Base-by-base conservation (phyloP, 64 coral and sea anemone species). In the Cladopsammia gracilis region DNA sequence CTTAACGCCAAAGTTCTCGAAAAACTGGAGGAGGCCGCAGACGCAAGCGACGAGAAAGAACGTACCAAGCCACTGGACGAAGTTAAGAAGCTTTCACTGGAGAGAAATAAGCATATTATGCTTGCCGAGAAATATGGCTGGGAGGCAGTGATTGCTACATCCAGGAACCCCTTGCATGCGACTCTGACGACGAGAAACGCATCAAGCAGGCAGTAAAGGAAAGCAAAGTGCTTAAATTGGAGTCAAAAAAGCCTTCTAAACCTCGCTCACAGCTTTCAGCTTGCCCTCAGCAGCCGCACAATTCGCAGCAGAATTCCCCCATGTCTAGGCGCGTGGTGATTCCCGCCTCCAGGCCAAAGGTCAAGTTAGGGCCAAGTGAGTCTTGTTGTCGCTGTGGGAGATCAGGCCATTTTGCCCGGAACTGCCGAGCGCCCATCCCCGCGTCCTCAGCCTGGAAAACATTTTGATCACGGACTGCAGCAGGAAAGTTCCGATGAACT, bases 81-180 rank as follows among this genome's bases (percentile, higher is more conserved):
- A 85, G 26, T 25, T 70, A 86, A 48, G 82, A 20, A 85, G 25
- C 62, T 85, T 1, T 65, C 64, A 43, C 15, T 65, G 23, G 81
- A 85, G 19, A 9, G 82, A 70, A 86, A 86, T 68, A 86, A 86
- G 19, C 82, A 54, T 25, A 87, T 87, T 71, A 49, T 87, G 67
- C 18, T 87, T n/a, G 66, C 84, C 8, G 84, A 87, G 49, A 87
- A 87, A 71, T 87, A 87, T 23, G 65, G 84, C 44, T 87, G 84
- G 65, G 83, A 86, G n/a, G 70, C 83, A 10, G 83, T 86, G 70
- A 86, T 51, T 86, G 83, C 7, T 86, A 86, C 24, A 49, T 69
- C 23, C 19, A 48, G 45, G 64, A 86, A 48, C 64, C 83, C 2
- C 64, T 86, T 2, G 83, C 64, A 20, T 53, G 83, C 83, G 2